These are phyloP conservation scores for Myiozetetes cayanensis DNA, from an alignment of 2,113 vertebrate species.

Conservation along the genomic window DNA sequence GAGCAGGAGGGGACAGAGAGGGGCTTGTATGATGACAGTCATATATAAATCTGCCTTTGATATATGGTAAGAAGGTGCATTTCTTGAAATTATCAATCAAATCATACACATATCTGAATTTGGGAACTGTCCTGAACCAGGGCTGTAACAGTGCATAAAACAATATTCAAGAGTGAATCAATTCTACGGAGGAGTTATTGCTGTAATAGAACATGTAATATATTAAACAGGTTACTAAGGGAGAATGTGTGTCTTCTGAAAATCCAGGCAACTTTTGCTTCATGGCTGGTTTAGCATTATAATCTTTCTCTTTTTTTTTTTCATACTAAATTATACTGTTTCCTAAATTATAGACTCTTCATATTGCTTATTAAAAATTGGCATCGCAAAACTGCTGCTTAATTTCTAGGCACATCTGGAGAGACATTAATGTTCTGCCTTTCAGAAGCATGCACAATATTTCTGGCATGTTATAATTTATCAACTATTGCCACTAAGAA, in stretches of 20 bases:
- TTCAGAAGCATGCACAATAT: background rate
- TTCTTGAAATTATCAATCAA: background rate
- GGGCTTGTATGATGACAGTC: background rate
- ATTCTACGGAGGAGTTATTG: background rate
- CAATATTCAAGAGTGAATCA: background rate
- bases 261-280: background rate
- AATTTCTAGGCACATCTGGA: background rate
- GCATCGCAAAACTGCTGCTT: background rate
- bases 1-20: background rate
- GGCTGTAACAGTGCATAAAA: background rate
- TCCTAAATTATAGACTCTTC: conserved; percentile 4
- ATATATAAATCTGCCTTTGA: background rate
- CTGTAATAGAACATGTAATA: background rate
- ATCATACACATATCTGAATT: background rate
- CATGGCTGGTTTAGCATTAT: background rate
- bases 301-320: background rate
- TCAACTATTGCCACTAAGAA: background rate
- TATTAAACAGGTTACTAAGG: background rate
- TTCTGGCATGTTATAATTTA: conserved; percentile 8
- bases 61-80: background rate
- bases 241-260: background rate
- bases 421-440: background rate
- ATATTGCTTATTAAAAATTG: conserved; percentile 21
- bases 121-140: background rate
- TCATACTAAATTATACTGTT: background rate